Evolutionary conservation across 1,140 invertebrate genomes (phyloP).

Genomic region (Eubasilissa regina): DNA sequence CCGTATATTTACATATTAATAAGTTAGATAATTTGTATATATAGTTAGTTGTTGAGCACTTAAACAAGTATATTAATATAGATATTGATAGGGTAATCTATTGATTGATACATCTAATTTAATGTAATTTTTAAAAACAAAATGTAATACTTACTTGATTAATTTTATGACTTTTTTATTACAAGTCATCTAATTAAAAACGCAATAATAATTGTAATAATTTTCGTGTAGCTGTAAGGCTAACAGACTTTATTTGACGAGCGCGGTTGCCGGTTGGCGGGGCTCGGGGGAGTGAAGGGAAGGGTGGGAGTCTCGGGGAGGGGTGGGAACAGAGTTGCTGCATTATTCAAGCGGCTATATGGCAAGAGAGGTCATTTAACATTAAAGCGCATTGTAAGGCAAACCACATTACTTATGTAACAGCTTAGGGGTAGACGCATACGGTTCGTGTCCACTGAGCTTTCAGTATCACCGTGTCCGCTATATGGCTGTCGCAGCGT

Average conservation of each 20-base stretch:
- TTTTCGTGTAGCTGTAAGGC: neutral
- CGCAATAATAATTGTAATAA: too few species aligned
- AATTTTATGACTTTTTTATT: too few species aligned
- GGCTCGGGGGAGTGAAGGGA: neutral
- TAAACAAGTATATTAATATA: too few species aligned
- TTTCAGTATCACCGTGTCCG: slow-evolving; percentile 9
- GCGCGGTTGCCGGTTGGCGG: neutral
- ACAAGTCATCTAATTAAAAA: too few species aligned
- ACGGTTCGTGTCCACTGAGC: slow-evolving; percentile 20
- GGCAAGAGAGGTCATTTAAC: slow-evolving; percentile 61
- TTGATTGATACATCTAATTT: too few species aligned
- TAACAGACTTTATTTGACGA: slow-evolving; percentile 22
- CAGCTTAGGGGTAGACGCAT: slow-evolving; percentile 56
- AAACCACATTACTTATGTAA: slow-evolving; percentile 60
- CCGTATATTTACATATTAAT: too few species aligned
- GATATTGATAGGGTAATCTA: too few species aligned
- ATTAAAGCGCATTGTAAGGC: slow-evolving; percentile 61
- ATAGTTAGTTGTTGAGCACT: too few species aligned
- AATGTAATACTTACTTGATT: too few species aligned
- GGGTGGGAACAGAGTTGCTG: slow-evolving; percentile 47
- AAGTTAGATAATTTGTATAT: too few species aligned
- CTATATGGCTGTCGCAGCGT: neutral
- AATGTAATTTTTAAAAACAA: too few species aligned
- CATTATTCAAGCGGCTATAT: slow-evolving; percentile 59
- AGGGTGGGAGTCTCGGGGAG: slow-evolving; percentile 34